Conservation (phyloP, 2,797 vertebrate genomes). For the Myripristis jacobus region DNA sequence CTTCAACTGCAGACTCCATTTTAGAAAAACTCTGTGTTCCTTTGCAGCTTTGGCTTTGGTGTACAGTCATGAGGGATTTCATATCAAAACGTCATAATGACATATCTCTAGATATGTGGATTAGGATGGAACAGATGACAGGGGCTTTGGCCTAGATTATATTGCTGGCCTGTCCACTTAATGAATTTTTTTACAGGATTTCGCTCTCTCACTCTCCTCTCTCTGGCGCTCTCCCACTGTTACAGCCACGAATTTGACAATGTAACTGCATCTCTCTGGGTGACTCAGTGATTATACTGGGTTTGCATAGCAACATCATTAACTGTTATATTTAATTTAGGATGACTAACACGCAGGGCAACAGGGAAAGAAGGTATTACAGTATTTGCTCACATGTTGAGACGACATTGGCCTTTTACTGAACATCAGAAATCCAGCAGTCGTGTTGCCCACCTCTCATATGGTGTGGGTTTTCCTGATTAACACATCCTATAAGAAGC, state of each 20-base stretch:
- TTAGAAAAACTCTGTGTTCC: background rate
- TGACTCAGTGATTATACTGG: background rate
- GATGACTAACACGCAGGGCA: background rate
- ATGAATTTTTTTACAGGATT: slow-evolving; percentile 67
- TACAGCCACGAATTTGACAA: slow-evolving; percentile 5
- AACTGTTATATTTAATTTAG: background rate
- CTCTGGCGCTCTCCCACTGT: slow-evolving; percentile 13
- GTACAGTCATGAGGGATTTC: slow-evolving; percentile 38
- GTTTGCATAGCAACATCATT: background rate
- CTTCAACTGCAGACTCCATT: slow-evolving; percentile 5
- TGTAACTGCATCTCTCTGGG: background rate
- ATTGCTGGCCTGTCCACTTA: slow-evolving; percentile 60
- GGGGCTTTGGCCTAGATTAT: slow-evolving; percentile 71
- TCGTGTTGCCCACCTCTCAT: background rate
- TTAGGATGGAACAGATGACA: slow-evolving; percentile 73
- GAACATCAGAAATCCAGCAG: too few species aligned
- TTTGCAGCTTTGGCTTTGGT: background rate
- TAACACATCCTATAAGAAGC: too few species aligned
- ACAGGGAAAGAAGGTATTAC: too few species aligned
- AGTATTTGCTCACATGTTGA: background rate
- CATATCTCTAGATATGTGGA: slow-evolving; percentile 70
- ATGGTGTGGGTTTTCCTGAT: background rate
- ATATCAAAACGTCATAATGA: slow-evolving; percentile 58
- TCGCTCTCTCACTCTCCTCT: slow-evolving; percentile 19
- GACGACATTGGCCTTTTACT: background rate